These are phyloP conservation scores for human DNA, from an alignment of 2,113 vertebrate species.

Conservation along the genomic window DNA sequence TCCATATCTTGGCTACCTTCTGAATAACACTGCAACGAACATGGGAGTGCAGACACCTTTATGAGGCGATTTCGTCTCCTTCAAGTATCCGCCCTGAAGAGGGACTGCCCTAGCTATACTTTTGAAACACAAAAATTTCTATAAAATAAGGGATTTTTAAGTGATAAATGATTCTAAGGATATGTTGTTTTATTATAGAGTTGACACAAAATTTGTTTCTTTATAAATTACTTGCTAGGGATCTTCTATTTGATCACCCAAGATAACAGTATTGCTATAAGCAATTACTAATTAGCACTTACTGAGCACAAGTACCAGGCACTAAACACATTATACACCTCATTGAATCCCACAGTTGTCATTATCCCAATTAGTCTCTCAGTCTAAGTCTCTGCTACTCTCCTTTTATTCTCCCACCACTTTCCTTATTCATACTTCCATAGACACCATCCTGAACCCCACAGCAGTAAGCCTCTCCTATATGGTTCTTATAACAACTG, in stretches of 20 bases:
- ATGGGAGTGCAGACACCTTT: background rate
- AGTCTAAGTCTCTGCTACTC: constrained; percentile 7
- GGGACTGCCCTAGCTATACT: background rate
- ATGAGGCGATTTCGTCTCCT: background rate
- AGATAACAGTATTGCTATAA: background rate
- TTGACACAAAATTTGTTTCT: background rate
- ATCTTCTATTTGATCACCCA: constrained; percentile 23
- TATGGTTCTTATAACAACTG: background rate
- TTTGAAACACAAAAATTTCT: constrained; percentile 20
- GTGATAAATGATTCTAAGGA: background rate
- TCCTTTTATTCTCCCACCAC: background rate
- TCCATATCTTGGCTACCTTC: background rate
- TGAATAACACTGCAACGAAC: background rate
- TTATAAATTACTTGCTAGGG: background rate
- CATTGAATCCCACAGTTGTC: background rate
- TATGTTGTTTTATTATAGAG: background rate
- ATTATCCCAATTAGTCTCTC: background rate
- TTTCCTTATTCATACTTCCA: background rate
- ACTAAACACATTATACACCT: background rate
- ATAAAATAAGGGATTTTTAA: background rate
- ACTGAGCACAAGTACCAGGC: background rate
- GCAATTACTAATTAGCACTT: background rate
- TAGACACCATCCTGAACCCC: background rate
- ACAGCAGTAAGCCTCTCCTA: background rate
- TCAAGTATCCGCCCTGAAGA: background rate